Conservation (phyloP, 2,113 vertebrate species). For the Dasypus novemcinctus region DNA sequence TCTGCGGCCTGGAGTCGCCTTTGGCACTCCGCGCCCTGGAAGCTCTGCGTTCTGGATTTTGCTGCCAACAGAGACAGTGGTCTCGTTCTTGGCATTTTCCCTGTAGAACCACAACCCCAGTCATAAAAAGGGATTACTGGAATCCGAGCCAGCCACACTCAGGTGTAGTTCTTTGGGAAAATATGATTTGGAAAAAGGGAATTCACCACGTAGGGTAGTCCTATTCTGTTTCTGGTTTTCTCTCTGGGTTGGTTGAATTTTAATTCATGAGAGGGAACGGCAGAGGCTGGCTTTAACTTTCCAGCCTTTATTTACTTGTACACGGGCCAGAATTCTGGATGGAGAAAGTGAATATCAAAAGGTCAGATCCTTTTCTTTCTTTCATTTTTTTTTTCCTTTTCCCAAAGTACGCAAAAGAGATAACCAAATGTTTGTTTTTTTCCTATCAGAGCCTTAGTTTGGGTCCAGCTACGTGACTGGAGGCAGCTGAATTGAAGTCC, state of each 20-base stretch:
- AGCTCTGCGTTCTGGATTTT: slow-evolving; percentile 44
- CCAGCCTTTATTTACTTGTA: slow-evolving; percentile 75
- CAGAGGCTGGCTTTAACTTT: slow-evolving; percentile 16
- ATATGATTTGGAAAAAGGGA: slow-evolving; percentile 57
- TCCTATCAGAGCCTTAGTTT: slow-evolving; percentile 53
- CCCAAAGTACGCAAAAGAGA: slow-evolving; percentile 47
- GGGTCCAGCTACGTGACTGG: slow-evolving; percentile 36
- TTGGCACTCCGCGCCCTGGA: neutral
- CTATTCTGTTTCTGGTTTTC: slow-evolving; percentile 51
- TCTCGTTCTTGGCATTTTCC: slow-evolving; percentile 71
- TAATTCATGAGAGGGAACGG: slow-evolving; percentile 37
- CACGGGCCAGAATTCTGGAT: slow-evolving; percentile 55
- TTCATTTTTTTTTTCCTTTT: neutral
- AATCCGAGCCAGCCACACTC: slow-evolving; percentile 66
- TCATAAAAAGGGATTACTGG: slow-evolving; percentile 75
- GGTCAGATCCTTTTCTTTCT: slow-evolving; percentile 57
- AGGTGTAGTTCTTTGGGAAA: slow-evolving; percentile 77
- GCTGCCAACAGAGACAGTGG: slow-evolving; percentile 55
- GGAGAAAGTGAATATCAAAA: slow-evolving; percentile 68
- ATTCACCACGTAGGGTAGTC: neutral
- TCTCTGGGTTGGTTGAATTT: slow-evolving; percentile 65
- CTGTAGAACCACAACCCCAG: slow-evolving; percentile 43
- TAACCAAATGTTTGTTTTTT: slow-evolving; percentile 66
- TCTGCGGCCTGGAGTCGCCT: slow-evolving; percentile 1
- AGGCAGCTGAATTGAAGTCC: slow-evolving; percentile 22